Evolutionary conservation across 2,797 vertebrate species (phyloP).

Genomic region (Molossus alvarezi): DNA sequence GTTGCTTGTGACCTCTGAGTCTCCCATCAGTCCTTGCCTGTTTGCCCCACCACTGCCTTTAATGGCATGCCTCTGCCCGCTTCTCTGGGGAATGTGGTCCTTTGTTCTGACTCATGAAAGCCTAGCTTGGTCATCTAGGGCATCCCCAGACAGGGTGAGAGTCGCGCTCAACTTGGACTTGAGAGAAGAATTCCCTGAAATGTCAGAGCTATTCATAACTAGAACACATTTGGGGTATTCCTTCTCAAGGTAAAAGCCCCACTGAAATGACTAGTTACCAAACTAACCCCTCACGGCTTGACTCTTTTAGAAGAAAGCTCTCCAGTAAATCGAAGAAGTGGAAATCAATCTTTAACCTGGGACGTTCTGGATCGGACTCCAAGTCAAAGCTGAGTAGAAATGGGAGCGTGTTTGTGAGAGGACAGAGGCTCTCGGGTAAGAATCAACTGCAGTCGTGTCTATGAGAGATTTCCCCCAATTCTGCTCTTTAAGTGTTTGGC

Average conservation of each 20-base stretch:
- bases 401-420: constrained; percentile 97
- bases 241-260: constrained; percentile 14
- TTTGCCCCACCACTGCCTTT: background rate
- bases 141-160: background rate
- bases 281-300: constrained; percentile 50
- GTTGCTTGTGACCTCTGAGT: background rate
- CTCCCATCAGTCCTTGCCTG: background rate
- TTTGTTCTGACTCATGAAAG: constrained; percentile 29
- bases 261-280: background rate
- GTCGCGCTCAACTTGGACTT: constrained; percentile 17
- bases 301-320: constrained; percentile 94
- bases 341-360: constrained; percentile 99
- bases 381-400: constrained; percentile 98
- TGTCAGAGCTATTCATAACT: background rate
- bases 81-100: background rate
- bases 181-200: constrained; percentile 42
- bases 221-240: background rate
- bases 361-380: constrained; percentile 95
- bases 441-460: background rate
- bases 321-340: constrained; percentile 99
- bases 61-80: background rate
- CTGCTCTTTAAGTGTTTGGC: constrained; percentile 16
- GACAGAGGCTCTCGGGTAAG: constrained; percentile 94
- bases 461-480: background rate
- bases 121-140: background rate